Evolutionary conservation across 1,140 invertebrate genomes (phyloP).

Genomic region (Diabrotica undecimpunctata): DNA sequence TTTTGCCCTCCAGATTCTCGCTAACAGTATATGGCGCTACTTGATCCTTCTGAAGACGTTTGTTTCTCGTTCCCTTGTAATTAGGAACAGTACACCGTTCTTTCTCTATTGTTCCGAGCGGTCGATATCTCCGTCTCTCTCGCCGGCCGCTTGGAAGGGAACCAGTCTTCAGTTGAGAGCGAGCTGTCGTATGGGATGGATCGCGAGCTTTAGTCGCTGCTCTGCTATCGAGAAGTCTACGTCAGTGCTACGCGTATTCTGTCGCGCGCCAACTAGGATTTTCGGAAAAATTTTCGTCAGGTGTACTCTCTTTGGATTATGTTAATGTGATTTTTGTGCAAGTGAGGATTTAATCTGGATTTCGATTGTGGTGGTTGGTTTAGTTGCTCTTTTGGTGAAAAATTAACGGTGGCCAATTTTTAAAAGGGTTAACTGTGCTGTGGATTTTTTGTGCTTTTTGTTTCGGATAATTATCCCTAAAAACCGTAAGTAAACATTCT

Average conservation of each 20-base stretch:
- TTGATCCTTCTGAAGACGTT: slow-evolving; percentile 31
- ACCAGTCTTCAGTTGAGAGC: slow-evolving; percentile 31
- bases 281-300: neutral
- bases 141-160: slow-evolving; percentile 26
- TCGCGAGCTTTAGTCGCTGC: neutral
- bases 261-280: slow-evolving; percentile 15
- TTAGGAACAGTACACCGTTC: slow-evolving; percentile 24
- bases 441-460: too few relatives aligned
- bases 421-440: too few relatives aligned
- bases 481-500: too few relatives aligned
- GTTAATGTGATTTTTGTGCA: too few relatives aligned
- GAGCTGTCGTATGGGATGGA: slow-evolving; percentile 19
- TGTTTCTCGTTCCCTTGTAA: slow-evolving; percentile 35
- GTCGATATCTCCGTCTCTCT: slow-evolving; percentile 21
- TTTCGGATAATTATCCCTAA: too few relatives aligned
- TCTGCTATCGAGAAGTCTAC: neutral
- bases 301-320: too few relatives aligned
- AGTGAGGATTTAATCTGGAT: too few relatives aligned
- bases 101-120: slow-evolving; percentile 25
- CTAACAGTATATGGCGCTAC: slow-evolving; percentile 30
- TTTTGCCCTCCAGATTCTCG: slow-evolving; percentile 31
- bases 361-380: too few relatives aligned
- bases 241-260: slow-evolving; percentile 15
- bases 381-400: too few relatives aligned
- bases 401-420: too few relatives aligned